Evolutionary conservation across 1,140 invertebrate genomes (phyloP).

Genomic region (Cydia strobilella): DNA sequence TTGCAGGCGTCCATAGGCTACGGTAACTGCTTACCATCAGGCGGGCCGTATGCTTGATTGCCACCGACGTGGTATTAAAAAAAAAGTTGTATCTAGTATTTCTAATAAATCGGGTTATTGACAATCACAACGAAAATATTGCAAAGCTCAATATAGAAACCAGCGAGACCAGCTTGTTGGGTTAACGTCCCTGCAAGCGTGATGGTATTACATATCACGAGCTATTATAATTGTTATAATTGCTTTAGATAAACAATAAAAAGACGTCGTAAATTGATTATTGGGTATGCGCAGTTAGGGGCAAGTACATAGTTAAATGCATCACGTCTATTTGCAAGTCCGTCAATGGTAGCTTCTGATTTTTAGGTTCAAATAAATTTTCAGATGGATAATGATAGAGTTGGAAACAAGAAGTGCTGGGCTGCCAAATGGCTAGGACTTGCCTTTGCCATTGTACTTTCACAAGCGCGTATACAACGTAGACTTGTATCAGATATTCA

Average conservation of each 20-base stretch:
- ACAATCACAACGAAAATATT: neutral
- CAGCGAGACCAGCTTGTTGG: neutral
- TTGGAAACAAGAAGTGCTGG: neutral
- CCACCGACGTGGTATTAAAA: too few species aligned
- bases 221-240: neutral
- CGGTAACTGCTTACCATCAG: too few species aligned
- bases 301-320: neutral
- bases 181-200: neutral
- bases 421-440: neutral
- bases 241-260: neutral
- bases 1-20: too few species aligned
- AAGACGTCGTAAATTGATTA: neutral
- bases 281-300: neutral
- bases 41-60: too few species aligned
- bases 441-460: slow-evolving; percentile 47
- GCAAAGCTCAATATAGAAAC: neutral
- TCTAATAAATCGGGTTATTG: neutral
- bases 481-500: slow-evolving; percentile 76
- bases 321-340: neutral
- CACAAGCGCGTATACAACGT: slow-evolving; percentile 50
- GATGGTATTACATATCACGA: neutral
- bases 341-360: neutral
- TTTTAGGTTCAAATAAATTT: too few species aligned
- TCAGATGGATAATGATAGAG: neutral
- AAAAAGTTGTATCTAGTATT: neutral